Percentiles rank a stretch among this genome's conserved stretches.
Conservation (phyloP, 2,113 vertebrate species). For the Chaenogobius annularis region DNA sequence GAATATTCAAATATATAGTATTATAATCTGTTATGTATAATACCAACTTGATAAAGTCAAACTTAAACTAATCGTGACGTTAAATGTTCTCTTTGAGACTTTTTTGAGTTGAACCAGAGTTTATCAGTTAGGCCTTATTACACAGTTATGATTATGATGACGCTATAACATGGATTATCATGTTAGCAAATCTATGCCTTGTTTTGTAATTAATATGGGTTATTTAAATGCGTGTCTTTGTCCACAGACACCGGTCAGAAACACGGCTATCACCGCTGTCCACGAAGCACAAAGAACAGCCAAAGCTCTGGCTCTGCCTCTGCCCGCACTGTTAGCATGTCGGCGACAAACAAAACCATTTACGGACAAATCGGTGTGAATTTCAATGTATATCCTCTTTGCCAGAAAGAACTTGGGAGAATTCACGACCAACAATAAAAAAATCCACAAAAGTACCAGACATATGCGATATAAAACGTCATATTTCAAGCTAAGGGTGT, state of each 20-base stretch:
- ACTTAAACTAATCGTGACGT: not conserved
- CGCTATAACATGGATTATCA: not conserved
- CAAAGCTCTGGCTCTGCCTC: slow-evolving; percentile 31
- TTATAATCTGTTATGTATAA: not conserved
- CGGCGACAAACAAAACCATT: slow-evolving; percentile 20
- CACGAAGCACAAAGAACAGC: slow-evolving; percentile 62
- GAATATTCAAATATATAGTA: not conserved
- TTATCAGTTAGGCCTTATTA: not conserved
- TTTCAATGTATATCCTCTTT: not conserved
- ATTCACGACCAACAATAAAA: not conserved
- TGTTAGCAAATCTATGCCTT: not conserved
- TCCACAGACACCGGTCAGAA: not conserved
- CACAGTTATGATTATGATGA: not conserved
- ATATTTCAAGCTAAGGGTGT: slow-evolving; percentile 39
- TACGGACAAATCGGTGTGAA: not conserved
- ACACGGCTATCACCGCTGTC: slow-evolving; percentile 10
- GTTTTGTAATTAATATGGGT: not conserved
- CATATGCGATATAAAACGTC: slow-evolving; percentile 7
- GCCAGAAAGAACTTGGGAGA: not conserved
- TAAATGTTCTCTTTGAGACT: not conserved
- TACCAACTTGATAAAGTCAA: not conserved
- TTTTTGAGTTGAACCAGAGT: not conserved
- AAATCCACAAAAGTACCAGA: not conserved
- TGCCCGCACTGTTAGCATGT: slow-evolving; percentile 47
- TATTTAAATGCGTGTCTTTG: not conserved